These are phyloP conservation scores for Neuroterus valhalla DNA, from an alignment of 1,140 invertebrate genomes.

Conservation along the genomic window DNA sequence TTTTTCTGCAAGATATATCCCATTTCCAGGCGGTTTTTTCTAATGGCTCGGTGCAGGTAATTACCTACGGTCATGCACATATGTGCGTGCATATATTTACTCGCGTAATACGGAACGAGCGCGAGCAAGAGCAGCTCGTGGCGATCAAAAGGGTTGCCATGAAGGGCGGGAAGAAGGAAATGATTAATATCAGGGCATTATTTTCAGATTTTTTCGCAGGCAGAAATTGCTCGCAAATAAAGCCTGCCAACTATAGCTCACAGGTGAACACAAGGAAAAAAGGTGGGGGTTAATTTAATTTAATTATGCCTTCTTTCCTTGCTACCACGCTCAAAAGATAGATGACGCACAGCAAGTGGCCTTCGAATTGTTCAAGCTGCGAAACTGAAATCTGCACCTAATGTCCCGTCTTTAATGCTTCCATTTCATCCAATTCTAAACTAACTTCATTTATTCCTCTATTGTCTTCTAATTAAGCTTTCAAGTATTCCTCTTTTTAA, in stretches of 20 bases:
- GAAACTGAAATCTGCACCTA: conserved; percentile 11
- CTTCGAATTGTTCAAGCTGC: conserved; percentile 31
- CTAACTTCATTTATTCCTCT: neutral
- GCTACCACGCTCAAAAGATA: conserved; percentile 61
- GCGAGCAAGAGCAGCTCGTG: conserved; percentile 49
- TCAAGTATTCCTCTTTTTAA: neutral
- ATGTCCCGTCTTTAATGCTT: conserved; percentile 13
- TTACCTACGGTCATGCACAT: conserved; percentile 58
- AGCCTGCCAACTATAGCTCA: conserved; percentile 57
- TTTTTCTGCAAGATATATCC: conserved; percentile 39
- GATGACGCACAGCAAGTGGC: conserved; percentile 46
- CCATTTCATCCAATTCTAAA: neutral
- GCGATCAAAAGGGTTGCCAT: conserved; percentile 49
- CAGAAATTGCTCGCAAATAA: conserved; percentile 73
- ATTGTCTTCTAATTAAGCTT: neutral
- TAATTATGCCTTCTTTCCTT: conserved; percentile 65
- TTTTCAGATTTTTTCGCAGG: conserved; percentile 69
- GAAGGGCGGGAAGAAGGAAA: conserved; percentile 50
- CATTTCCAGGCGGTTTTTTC: conserved; percentile 55
- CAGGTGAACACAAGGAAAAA: conserved; percentile 27
- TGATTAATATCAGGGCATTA: conserved; percentile 72
- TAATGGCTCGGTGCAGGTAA: conserved; percentile 55
- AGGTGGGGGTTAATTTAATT: conserved; percentile 61
- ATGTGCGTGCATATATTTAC: conserved; percentile 61
- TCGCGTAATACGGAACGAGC: conserved; percentile 56